Base-by-base conservation (phyloP, 2,888 invertebrate genomes). In the Salpingus planirostris region DNA sequence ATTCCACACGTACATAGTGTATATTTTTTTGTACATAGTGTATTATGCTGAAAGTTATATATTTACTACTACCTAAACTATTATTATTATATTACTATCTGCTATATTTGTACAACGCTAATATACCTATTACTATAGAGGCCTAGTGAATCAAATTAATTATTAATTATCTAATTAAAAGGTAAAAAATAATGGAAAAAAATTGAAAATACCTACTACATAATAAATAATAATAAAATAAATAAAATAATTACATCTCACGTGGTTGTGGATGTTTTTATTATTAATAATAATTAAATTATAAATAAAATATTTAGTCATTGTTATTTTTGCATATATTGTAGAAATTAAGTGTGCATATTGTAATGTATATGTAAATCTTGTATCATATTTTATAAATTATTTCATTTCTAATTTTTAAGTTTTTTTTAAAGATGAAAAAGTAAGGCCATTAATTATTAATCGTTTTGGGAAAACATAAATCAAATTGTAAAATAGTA, bases 101-200 rank as follows among this genome's bases (percentile, higher is more conserved):
- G 58, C 59, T 61, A 60, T 62, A 62, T 60, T 63, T 64, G 61
- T 64, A 64, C 63, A 62, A 62, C 59, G 62, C 63, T 63, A 49
- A 54, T 41, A n/a, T n/a, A n/a, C n/a, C n/a, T n/a, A n/a, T 52
- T 6, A 23, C 5, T 23, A 11, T 57, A 57, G 57, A 49, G 62
- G 62, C 62, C 63, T 63, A 60, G 61, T 54, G 50, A 60, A 60
- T 58, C 56, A 59, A 60, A 60, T 44, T 40, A 43, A n/a, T n/a
- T n/a, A n/a, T n/a, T n/a, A n/a, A n/a, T n/a, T n/a, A n/a, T n/a
- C n/a, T n/a, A n/a, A n/a, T n/a, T n/a, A n/a, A n/a, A n/a, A 27
- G 33, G 6, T 13, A 5, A 8, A 29, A 10, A 10, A 14, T 12
- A 29, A 29, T 3, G 3, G 10, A 25, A 22, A 5, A 25, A 25